Conservation (phyloP, 2,888 invertebrate species). For the Caenorhabditis macrosperma region DNA sequence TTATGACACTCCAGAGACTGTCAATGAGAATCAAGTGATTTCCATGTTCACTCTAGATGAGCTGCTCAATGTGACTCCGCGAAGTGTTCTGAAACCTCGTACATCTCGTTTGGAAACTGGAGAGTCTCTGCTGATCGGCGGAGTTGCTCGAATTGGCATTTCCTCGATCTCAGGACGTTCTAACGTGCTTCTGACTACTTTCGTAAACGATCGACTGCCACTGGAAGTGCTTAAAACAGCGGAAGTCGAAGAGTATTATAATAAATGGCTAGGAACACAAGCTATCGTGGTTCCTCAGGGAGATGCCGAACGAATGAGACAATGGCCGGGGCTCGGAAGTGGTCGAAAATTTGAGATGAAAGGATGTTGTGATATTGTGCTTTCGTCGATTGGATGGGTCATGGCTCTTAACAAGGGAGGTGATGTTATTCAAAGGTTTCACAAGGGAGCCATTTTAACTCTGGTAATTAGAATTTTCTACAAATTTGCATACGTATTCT, state of each 20-base stretch:
- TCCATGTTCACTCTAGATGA: conserved; percentile 91
- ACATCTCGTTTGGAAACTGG: conserved; percentile 86
- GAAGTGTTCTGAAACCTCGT: conserved; percentile 86
- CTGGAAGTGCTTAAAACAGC: conserved; percentile 86
- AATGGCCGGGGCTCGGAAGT: conserved; percentile 66
- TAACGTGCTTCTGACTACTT: conserved; percentile 85
- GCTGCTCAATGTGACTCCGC: conserved; percentile 86
- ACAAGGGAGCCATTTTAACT: too few species aligned
- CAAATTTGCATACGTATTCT: too few species aligned
- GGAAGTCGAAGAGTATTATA: conserved; percentile 87
- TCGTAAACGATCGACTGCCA: conserved; percentile 87
- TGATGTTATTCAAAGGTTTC: too few species aligned
- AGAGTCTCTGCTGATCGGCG: conserved; percentile 88
- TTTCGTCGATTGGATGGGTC: conserved; percentile 88
- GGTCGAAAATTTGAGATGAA: conserved; percentile 47
- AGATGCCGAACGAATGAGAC: conserved; percentile 84
- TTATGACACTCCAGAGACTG: conserved; percentile 94
- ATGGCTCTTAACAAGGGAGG: too few species aligned
- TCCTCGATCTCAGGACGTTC: conserved; percentile 3
- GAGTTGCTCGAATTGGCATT: conserved; percentile 89
- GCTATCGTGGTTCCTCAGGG: conserved; percentile 84
- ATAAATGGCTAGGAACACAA: conserved; percentile 86
- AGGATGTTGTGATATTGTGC: conserved; percentile 81
- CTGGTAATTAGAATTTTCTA: too few species aligned
- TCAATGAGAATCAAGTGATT: conserved; percentile 87